Percentiles rank a stretch among this genome's conserved stretches.
phyloP scores from a whole-genome alignment of 2,888 invertebrate genomes.

The Nycteola revayana region DNA sequence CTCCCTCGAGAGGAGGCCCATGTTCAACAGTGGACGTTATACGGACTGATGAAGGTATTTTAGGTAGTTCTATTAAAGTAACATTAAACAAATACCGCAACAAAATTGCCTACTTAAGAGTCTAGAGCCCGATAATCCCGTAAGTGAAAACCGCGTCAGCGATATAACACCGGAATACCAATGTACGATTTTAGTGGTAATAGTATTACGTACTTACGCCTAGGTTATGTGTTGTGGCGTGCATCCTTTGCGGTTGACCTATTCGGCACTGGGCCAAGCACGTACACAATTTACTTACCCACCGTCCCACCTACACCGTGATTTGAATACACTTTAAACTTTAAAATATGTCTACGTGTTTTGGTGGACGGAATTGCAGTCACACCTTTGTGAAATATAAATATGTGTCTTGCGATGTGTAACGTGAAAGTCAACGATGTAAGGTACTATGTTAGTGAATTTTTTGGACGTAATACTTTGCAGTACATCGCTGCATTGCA shows the following conservation, averaged over 20 bases:
- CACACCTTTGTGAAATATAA: slow-evolving; percentile 20
- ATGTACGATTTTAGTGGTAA: slow-evolving; percentile 25
- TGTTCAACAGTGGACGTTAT: no score
- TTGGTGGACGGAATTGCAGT: slow-evolving; percentile 22
- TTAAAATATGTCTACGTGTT: slow-evolving; percentile 40
- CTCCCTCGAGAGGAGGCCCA: no score
- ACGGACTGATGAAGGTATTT: no score
- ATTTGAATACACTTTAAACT: slow-evolving; percentile 65
- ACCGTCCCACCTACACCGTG: slow-evolving; percentile 57
- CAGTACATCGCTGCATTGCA: no score
- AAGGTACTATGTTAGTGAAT: no score
- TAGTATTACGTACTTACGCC: slow-evolving; percentile 31
- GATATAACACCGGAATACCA: slow-evolving; percentile 27
- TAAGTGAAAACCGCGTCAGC: slow-evolving; percentile 7
- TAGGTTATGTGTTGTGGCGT: slow-evolving; percentile 39
- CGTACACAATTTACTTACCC: slow-evolving; percentile 78
- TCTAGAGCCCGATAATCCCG: slow-evolving; percentile 4
- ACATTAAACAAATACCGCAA: no score
- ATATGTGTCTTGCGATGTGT: slow-evolving; percentile 6
- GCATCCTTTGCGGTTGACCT: slow-evolving; percentile 55
- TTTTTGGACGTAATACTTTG: no score
- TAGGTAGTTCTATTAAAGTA: no score
- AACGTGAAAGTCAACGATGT: no score
- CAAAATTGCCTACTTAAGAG: no score
- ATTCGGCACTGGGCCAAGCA: slow-evolving; percentile 75